Evolutionary conservation across 2,797 vertebrate genomes (phyloP).

Genomic region (Rhynchotus rufescens): DNA sequence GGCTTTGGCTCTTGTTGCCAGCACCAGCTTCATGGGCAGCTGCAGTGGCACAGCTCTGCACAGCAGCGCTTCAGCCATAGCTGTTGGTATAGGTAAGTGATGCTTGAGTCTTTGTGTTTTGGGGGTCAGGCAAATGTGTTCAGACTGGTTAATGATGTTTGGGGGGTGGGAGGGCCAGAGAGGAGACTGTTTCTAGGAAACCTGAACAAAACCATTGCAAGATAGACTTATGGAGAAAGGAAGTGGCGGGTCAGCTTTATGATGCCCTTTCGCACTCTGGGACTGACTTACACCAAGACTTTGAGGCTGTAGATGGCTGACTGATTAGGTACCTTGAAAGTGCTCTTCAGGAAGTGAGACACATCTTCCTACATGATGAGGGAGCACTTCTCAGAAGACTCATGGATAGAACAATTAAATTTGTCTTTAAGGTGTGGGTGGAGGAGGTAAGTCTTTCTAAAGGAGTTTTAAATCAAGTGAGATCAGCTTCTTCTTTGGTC

Average conservation of each 20-base stretch:
- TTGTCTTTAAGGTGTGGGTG: background rate
- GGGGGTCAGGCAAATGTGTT: conserved; percentile 6
- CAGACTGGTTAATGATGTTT: background rate
- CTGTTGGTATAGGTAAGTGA: conserved; percentile 5
- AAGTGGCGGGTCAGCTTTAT: background rate
- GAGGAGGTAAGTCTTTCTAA: background rate
- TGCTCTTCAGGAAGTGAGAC: background rate
- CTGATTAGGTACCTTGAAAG: background rate
- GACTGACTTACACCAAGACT: background rate
- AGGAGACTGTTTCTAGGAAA: background rate
- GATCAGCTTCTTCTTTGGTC: background rate
- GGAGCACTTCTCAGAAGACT: background rate
- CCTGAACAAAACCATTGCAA: conserved; percentile 5
- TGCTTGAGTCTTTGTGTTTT: conserved; percentile 7
- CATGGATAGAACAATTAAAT: background rate
- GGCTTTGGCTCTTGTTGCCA: background rate
- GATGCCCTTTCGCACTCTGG: background rate
- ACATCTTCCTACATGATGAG: background rate
- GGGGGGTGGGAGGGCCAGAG: background rate
- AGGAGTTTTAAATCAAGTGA: background rate
- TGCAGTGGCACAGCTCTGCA: background rate
- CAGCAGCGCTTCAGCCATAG: background rate
- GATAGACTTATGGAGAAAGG: background rate
- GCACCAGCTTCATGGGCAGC: background rate
- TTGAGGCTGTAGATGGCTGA: background rate